phyloP scores from a whole-genome alignment of 2,113 vertebrate species.

The Herpetotheres cachinnans region DNA sequence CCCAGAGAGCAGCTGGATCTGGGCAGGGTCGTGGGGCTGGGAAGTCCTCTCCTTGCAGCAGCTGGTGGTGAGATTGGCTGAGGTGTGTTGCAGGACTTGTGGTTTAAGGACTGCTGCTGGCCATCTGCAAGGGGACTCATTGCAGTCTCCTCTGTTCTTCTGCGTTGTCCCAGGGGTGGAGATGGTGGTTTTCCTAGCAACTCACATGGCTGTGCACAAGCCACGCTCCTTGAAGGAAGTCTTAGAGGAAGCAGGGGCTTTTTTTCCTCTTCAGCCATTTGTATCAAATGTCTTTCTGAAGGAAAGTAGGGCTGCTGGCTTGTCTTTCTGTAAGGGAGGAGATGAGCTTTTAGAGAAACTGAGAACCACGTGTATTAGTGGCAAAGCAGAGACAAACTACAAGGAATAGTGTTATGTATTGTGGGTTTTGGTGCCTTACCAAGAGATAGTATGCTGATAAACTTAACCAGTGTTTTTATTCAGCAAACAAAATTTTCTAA shows the following conservation, averaged over 20 bases:
- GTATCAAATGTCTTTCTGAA: background rate
- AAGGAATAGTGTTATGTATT: background rate
- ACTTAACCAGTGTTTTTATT: background rate
- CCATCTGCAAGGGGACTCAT: background rate
- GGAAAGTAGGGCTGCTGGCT: background rate
- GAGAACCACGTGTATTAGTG: accelerated
- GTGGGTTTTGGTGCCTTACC: background rate
- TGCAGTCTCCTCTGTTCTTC: background rate
- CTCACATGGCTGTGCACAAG: background rate
- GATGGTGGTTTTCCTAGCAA: background rate
- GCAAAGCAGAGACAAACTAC: background rate
- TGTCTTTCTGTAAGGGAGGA: background rate
- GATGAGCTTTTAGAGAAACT: background rate
- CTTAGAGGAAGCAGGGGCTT: background rate
- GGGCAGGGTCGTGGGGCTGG: background rate
- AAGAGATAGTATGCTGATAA: background rate
- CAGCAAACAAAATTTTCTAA: background rate
- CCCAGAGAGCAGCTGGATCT: background rate
- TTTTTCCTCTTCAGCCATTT: background rate
- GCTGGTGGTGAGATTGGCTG: accelerated
- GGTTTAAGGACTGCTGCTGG: background rate
- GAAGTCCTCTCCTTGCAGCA: background rate
- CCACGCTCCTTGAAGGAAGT: background rate
- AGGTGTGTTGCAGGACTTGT: background rate
- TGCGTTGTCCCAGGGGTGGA: background rate